Percentiles rank a stretch among this genome's conserved stretches.
Conservation (phyloP, 2,888 invertebrate species). For the Glaucopsyche alexis region DNA sequence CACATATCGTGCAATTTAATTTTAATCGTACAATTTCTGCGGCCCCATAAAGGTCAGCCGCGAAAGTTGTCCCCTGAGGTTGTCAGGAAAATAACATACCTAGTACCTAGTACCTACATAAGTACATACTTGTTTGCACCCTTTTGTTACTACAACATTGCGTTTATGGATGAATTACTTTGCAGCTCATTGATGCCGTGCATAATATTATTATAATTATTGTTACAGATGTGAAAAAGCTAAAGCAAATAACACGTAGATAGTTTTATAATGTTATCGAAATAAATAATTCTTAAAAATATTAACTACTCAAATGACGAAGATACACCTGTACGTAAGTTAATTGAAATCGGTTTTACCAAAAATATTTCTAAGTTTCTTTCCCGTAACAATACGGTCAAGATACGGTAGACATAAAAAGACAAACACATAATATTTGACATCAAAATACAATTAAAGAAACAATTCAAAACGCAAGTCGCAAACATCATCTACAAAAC, state of each 20-base stretch:
- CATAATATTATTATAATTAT: not conserved
- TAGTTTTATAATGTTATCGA: too few relatives aligned
- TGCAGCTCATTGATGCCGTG: not conserved
- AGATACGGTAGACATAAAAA: too few relatives aligned
- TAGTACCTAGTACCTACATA: too few relatives aligned
- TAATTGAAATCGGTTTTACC: too few relatives aligned
- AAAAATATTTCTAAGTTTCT: too few relatives aligned
- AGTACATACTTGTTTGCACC: constrained; percentile 22
- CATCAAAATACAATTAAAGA: not conserved
- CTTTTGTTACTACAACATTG: not conserved
- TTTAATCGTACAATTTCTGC: constrained; percentile 12
- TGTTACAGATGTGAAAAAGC: too few relatives aligned
- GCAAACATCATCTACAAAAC: not conserved
- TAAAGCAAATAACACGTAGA: too few relatives aligned
- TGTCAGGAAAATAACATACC: constrained; percentile 9
- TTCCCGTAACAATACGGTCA: too few relatives aligned
- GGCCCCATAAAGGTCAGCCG: constrained; percentile 19
- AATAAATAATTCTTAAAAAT: too few relatives aligned
- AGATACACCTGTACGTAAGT: too few relatives aligned
- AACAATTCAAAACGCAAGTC: not conserved
- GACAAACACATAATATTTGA: not conserved
- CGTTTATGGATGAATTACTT: constrained; percentile 3
- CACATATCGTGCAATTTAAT: not conserved
- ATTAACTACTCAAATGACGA: too few relatives aligned
- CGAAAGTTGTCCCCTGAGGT: constrained; percentile 16